Conservation (phyloP, 2,797 vertebrate species). For the Acestrorhynchus altus region DNA sequence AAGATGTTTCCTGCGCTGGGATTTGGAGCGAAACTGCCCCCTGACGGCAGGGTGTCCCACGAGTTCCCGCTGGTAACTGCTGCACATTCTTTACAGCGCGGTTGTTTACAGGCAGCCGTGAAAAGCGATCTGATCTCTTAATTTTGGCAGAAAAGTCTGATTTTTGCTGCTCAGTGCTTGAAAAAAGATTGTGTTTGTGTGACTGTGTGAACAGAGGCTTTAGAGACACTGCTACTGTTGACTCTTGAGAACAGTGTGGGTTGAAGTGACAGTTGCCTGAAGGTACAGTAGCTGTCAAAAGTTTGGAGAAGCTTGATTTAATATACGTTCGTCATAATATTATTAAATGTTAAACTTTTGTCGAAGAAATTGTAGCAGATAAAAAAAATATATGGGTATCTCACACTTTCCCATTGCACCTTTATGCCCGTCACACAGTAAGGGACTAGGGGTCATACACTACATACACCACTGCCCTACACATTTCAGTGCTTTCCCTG, state of each 20-base stretch:
- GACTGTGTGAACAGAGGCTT: background rate
- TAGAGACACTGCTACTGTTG: background rate
- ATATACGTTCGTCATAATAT: no score
- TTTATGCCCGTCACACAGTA: no score
- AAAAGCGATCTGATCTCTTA: background rate
- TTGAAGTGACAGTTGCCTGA: no score
- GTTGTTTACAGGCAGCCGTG: background rate
- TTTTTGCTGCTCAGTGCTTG: background rate
- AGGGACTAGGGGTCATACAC: no score
- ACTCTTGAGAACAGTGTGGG: background rate
- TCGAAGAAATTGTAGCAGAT: no score
- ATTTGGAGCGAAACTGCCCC: slow-evolving; percentile 95
- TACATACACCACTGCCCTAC: no score
- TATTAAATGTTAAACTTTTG: no score
- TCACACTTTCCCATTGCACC: no score
- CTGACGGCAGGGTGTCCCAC: slow-evolving; percentile 91
- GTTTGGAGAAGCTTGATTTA: background rate
- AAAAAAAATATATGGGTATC: no score
- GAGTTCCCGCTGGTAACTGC: slow-evolving; percentile 91
- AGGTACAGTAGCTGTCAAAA: background rate
- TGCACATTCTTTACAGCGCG: slow-evolving; percentile 2
- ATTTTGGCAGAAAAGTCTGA: background rate
- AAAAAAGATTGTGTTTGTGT: background rate
- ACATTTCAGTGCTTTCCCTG: no score
- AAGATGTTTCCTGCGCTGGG: slow-evolving; percentile 96